These are phyloP conservation scores for Capreolus pygargus DNA, from an alignment of 2,113 vertebrate species.

Conservation along the genomic window DNA sequence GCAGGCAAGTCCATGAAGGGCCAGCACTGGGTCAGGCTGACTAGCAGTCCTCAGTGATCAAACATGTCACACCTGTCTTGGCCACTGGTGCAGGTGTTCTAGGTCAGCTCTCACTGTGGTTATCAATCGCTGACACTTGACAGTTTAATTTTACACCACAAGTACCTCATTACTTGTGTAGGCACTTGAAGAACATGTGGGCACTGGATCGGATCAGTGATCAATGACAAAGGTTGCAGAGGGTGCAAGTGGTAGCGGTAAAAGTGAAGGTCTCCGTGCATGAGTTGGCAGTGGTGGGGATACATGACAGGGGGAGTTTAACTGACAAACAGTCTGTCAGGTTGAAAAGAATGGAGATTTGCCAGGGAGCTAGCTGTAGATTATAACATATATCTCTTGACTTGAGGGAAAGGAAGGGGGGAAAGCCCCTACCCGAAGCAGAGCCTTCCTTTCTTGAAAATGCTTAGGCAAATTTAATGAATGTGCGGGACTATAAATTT, in stretches of 20 bases:
- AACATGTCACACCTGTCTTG: constrained; percentile 92
- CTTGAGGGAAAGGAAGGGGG: constrained; percentile 68
- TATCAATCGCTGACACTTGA: constrained; percentile 99
- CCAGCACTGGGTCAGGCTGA: constrained; percentile 84
- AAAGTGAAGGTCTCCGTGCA: constrained; percentile 95
- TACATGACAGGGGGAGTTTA: constrained; percentile 91
- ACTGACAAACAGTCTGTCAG: constrained; percentile 98
- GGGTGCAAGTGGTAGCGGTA: constrained; percentile 89
- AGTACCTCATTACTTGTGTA: constrained; percentile 98
- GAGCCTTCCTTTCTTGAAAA: constrained; percentile 81
- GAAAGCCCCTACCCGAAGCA: background rate
- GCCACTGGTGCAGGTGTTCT: constrained; percentile 93
- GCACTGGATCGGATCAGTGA: constrained; percentile 99
- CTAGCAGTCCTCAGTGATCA: constrained; percentile 90
- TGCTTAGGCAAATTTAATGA: constrained; percentile 85
- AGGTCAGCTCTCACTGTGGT: constrained; percentile 92
- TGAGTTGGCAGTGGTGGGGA: constrained; percentile 92
- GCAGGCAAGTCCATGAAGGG: constrained; percentile 81
- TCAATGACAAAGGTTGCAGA: constrained; percentile 98
- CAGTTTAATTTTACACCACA: constrained; percentile 99
- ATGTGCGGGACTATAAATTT: constrained; percentile 85
- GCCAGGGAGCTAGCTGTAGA: constrained; percentile 82
- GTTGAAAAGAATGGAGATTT: constrained; percentile 90
- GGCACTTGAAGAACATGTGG: constrained; percentile 94
- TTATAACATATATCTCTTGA: constrained; percentile 85